Evolutionary conservation across 2,888 invertebrate species (phyloP), one percentile per base, ranked within the genome.

Genomic region (Mylabris sibirica): DNA sequence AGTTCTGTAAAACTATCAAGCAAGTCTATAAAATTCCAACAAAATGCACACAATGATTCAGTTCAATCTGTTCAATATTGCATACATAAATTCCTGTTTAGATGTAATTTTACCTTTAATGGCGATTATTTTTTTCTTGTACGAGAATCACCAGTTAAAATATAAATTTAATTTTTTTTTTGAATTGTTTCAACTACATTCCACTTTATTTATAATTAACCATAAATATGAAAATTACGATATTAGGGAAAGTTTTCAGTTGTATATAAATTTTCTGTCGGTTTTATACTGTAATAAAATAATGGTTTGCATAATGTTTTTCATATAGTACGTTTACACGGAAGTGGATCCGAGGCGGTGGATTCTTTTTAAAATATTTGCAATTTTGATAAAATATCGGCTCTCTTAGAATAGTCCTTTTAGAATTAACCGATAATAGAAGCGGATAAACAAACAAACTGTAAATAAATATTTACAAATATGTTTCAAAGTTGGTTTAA

Each of bases 161-260:
- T 49, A 49, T 49, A 49, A 49, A 49, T 49, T 9, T n/a, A n/a
- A n/a, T 20, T 49, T 20, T 20, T 3, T 20, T 49, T 20, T 20
- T 49, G 8, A 30, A 30, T 49, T 49, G 20, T 17, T 49, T 20
- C 44, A 44, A 17, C 11, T 49, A 3, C 20, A 20, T 49, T 49
- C 49, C 49, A 49, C 44, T 49, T 49, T 6, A 6, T 49, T 11
- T 0, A 49, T 49, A 49, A 49, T 44, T 6, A 44, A 3, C n/a
- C n/a, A 44, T 49, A 49, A 49, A 49, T 49, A 49, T 49, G 20
- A 22, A 20, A 49, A 20, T 20, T 49, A 49, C 11, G 49, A 49
- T 44, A 57, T 30, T 59, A 34, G 59, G 26, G 34, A 59, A 59
- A 26, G 59, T 59, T 34, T 59, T 59, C 59, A 59, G 59, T 26